Evolutionary conservation across 23 tunicate genomes (phyloP).

Genomic region (Phallusia fumigata): DNA sequence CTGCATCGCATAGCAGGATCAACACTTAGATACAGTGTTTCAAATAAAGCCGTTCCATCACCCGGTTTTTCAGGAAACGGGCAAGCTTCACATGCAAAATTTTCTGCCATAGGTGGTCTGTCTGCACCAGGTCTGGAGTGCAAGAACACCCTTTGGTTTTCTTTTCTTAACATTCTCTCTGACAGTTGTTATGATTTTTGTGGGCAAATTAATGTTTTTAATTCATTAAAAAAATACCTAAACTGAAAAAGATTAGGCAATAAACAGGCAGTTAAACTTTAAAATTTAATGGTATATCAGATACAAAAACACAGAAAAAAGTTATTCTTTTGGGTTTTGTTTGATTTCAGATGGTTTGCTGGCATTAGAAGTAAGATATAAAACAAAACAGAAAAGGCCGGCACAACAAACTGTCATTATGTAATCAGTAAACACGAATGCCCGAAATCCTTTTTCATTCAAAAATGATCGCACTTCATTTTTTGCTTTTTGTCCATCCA

Average conservation of each 20-base stretch:
- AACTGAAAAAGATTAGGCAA: background rate
- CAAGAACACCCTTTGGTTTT: conserved; percentile 10
- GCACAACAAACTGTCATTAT: conserved; percentile 1
- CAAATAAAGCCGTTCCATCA: background rate
- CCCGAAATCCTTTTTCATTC: conserved; percentile 22
- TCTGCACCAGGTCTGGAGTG: conserved; percentile 17
- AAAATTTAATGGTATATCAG: background rate
- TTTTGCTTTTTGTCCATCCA: conserved; percentile 6
- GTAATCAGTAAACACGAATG: conserved; percentile 19
- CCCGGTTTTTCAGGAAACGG: conserved; percentile 7
- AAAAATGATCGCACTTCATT: conserved; percentile 21
- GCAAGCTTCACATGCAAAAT: conserved; percentile 18
- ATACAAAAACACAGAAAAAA: background rate
- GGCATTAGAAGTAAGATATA: background rate
- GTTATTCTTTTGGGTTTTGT: background rate
- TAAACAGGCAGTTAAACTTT: background rate
- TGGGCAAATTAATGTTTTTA: no score
- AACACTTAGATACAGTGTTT: conserved; percentile 22
- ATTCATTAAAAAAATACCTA: no score
- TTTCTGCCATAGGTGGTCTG: background rate
- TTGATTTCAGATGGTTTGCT: background rate
- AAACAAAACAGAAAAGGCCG: background rate
- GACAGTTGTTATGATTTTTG: no score
- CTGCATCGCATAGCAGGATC: conserved; percentile 49
- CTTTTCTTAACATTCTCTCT: background rate